Evolutionary conservation across 2,888 invertebrate species (phyloP), one percentile per base, ranked within the genome.

Genomic region (Trachelus tabidus): DNA sequence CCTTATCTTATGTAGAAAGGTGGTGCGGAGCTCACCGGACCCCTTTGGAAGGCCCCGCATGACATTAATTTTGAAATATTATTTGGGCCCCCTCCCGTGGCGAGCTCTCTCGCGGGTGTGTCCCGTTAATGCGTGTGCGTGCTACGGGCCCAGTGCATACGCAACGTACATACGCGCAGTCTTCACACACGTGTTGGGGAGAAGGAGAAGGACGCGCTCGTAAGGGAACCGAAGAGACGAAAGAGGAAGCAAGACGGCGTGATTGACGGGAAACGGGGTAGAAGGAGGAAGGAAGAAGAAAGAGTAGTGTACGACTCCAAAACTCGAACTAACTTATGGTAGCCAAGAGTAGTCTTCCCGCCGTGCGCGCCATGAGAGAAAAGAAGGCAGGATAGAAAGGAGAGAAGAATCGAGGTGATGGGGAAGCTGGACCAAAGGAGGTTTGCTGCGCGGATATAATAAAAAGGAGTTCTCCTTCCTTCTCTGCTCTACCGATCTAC

Each of bases 11-110:
- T 81, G 83, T 81, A 84, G 84, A 82, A 85, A 87, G 83, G 81
- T 83, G 84, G 82, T 80, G 84, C 83, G 83, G 77, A 69, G 75
- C 75, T 81, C 84, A 83, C 81, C 84, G 83, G 82, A 81, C 85
- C 84, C 83, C 84, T 86, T 87, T 87, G 84, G 84, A 84, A 83
- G 85, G 82, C 83, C 82, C 85, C 85, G 86, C 87, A 86, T 88
- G 87, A 88, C 88, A 87, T 90, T 90, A 90, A 90, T 90, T 90
- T 90, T 89, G 87, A 90, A 90, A 88, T 90, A 90, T 90, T 90
- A 89, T 89, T 90, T 87, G 85, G 83, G 79, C 84, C 85, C 81
- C 83, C 81, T 81, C 80, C 76, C 77, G 80, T 69, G 79, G 82
- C 77, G 80, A 75, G 73, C 77, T 12, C 71, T 71, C 69, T 68